Evolutionary conservation across 2,113 vertebrate species (phyloP).

Genomic region (Hystrix cristata): DNA sequence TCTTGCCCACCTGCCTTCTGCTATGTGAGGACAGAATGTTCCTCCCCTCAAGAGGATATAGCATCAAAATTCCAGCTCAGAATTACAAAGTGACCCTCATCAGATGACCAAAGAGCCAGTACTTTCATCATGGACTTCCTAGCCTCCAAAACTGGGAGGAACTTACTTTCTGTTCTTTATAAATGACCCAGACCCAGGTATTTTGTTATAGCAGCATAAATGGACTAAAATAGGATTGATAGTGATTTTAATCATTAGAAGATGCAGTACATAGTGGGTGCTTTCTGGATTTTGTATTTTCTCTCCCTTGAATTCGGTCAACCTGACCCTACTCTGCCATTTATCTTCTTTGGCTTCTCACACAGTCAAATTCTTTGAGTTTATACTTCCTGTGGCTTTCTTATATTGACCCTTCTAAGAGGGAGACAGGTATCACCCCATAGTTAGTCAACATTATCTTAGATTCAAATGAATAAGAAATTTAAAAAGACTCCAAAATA

Average conservation of each 20-base stretch:
- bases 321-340: neutral
- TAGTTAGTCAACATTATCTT: neutral
- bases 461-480: slow-evolving; percentile 10
- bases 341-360: neutral
- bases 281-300: neutral
- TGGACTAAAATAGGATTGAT: neutral
- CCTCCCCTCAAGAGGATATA: neutral
- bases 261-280: neutral
- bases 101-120: neutral
- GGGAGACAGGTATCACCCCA: neutral
- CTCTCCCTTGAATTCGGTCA: neutral
- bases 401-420: neutral
- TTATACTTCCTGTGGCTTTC: neutral
- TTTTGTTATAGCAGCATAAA: neutral
- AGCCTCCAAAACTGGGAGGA: neutral
- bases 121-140: neutral
- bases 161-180: neutral
- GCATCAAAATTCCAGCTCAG: neutral
- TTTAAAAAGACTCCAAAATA: neutral
- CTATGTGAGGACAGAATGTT: neutral
- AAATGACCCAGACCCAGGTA: neutral
- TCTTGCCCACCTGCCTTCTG: neutral
- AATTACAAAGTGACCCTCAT: neutral
- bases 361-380: neutral
- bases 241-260: neutral